Evolutionary conservation across 2,888 invertebrate species (phyloP).

Genomic region (Dasysyrphus albostriatus): DNA sequence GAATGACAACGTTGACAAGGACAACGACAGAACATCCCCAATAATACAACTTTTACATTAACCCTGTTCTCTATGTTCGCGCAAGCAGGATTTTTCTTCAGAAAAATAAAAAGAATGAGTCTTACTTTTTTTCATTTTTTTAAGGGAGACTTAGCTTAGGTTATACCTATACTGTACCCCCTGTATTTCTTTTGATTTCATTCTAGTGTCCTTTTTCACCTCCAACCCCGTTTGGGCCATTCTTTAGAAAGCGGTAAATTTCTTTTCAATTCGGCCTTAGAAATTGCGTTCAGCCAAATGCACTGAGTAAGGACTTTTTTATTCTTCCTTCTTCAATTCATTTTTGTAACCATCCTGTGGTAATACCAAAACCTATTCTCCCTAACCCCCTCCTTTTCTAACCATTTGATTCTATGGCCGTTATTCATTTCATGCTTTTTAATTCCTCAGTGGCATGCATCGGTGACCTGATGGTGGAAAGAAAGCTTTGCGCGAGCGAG

Average conservation of each 20-base stretch:
- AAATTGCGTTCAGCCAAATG: conserved; percentile 65
- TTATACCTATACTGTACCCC: conserved; percentile 1
- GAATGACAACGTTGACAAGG: conserved; percentile 37
- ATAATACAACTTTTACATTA: conserved; percentile 43
- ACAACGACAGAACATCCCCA: conserved; percentile 52
- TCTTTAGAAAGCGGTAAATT: conserved; percentile 67
- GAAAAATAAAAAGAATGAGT: conserved; percentile 15
- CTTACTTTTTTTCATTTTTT: neutral
- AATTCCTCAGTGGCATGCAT: conserved; percentile 73
- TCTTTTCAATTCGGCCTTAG: conserved; percentile 70
- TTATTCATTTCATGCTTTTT: conserved; percentile 75
- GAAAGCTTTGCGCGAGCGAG: conserved; percentile 62
- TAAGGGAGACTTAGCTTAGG: conserved; percentile 27
- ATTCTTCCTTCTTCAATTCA: conserved; percentile 13
- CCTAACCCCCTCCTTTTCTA: neutral
- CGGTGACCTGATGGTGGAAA: conserved; percentile 60
- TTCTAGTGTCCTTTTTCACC: conserved; percentile 8
- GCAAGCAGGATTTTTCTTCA: conserved; percentile 54
- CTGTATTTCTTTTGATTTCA: conserved; percentile 7
- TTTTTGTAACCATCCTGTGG: conserved; percentile 53
- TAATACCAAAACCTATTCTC: conserved; percentile 24
- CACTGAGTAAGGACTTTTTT: conserved; percentile 62
- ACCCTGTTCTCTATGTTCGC: conserved; percentile 38
- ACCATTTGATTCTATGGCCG: conserved; percentile 43
- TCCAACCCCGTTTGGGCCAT: neutral